These are phyloP conservation scores for Dasypus novemcinctus DNA, from an alignment of 2,113 vertebrate genomes.

Conservation along the genomic window DNA sequence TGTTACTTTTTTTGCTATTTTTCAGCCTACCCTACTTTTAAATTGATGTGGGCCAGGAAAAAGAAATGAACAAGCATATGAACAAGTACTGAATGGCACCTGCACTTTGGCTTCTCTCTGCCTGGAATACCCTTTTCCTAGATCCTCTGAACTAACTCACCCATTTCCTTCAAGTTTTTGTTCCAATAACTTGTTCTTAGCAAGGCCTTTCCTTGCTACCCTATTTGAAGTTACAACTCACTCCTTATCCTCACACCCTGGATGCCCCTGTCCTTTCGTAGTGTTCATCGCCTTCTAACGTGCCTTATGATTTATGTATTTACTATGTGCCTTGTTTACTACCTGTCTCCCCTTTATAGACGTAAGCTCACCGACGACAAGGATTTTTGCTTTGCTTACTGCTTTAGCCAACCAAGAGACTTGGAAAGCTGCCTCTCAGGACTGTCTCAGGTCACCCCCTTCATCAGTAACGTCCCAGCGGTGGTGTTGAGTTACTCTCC, in stretches of 20 bases:
- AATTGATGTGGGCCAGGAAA: constrained; percentile 1
- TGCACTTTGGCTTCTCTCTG: neutral
- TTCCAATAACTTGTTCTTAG: neutral
- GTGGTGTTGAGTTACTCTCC: neutral
- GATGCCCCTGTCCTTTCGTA: neutral
- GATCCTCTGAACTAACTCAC: neutral
- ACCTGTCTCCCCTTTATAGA: too few relatives aligned
- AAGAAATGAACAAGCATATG: neutral
- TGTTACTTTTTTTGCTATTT: neutral
- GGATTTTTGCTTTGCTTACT: neutral
- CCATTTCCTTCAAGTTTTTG: neutral
- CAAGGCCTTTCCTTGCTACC: neutral
- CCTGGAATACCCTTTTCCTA: neutral
- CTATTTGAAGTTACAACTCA: neutral
- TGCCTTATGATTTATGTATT: neutral
- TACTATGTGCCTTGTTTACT: neutral
- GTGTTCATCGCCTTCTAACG: neutral
- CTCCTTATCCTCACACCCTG: neutral
- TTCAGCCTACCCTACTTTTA: neutral
- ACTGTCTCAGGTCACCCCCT: neutral
- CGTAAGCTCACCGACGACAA: neutral
- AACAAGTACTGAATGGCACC: neutral
- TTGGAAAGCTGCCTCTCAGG: neutral
- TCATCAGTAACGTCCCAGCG: neutral
- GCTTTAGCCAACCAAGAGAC: neutral